Percentiles rank a stretch among this genome's conserved stretches.
Conservation (phyloP, 2,888 invertebrate species). For the Monopis laevigella region DNA sequence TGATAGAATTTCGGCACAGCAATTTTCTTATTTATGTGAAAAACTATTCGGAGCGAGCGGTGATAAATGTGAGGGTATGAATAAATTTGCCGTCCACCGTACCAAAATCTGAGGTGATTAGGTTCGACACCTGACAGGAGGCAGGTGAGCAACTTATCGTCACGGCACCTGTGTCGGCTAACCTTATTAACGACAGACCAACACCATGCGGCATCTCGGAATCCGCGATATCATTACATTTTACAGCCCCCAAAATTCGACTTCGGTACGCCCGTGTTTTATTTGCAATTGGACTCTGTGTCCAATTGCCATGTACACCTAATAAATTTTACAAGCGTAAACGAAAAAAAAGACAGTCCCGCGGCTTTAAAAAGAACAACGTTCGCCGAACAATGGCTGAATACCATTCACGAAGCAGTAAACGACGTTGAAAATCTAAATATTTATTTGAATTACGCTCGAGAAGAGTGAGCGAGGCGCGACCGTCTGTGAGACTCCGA, state of each 20-base stretch:
- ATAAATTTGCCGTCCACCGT: conserved; percentile 47
- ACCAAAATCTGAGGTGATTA: conserved; percentile 55
- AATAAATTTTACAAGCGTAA: conserved; percentile 36
- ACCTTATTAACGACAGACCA: neutral
- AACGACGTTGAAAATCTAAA: conserved; percentile 36
- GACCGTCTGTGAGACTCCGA: no score
- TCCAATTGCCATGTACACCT: conserved; percentile 27
- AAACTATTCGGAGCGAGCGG: conserved; percentile 46
- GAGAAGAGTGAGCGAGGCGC: no score
- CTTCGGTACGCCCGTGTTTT: conserved; percentile 21
- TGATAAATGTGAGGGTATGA: conserved; percentile 61
- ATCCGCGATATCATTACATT: neutral
- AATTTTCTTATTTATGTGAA: conserved; percentile 55
- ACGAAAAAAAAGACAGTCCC: conserved; percentile 22
- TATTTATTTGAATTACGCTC: conserved; percentile 40
- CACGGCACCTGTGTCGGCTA: conserved; percentile 8
- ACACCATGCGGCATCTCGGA: no score
- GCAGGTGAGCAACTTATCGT: conserved; percentile 33
- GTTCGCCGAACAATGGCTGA: conserved; percentile 32
- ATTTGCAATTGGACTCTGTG: conserved; percentile 22
- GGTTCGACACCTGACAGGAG: conserved; percentile 37
- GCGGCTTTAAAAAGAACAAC: conserved; percentile 29
- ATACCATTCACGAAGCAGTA: conserved; percentile 33
- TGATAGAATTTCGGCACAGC: conserved; percentile 54
- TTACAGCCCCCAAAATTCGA: neutral